phyloP scores from a whole-genome alignment of 2,888 invertebrate genomes.

The Nasonia oneida region DNA sequence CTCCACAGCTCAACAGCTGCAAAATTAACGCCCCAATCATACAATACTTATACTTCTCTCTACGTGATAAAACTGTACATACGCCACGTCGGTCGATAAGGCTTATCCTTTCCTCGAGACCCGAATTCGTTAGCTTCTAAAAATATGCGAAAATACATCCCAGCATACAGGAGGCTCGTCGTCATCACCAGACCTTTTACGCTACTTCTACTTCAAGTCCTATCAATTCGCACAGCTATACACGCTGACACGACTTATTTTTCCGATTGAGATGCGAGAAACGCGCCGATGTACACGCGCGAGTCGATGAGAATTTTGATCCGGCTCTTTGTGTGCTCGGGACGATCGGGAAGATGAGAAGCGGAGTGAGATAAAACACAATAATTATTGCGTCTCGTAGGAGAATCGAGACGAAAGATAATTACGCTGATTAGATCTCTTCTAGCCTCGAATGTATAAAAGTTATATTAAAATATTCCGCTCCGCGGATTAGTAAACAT shows the following conservation, averaged over 20 bases:
- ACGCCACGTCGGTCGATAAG: neutral
- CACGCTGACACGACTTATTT: neutral
- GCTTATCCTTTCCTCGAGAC: neutral
- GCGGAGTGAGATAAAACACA: neutral
- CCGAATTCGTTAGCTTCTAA: neutral
- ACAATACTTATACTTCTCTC: too few relatives aligned
- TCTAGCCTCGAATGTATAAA: neutral
- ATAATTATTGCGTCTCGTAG: neutral
- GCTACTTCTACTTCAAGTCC: neutral
- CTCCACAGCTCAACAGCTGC: too few relatives aligned
- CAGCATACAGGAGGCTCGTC: neutral
- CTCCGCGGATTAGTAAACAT: neutral
- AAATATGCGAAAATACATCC: neutral
- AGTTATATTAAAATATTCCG: neutral
- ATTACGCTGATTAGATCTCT: neutral
- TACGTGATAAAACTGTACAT: too few relatives aligned
- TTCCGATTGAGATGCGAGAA: slow-evolving; percentile 6
- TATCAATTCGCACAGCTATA: neutral
- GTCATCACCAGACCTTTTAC: neutral
- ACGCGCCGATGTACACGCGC: neutral
- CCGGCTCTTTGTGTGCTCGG: neutral
- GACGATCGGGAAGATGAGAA: neutral
- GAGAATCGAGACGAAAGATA: neutral
- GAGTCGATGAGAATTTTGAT: slow-evolving; percentile 36
- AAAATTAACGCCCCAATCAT: too few relatives aligned